Percentiles rank a stretch among this genome's conserved stretches.
phyloP scores from a whole-genome alignment of 2,797 vertebrate genomes.

The Tragopan temminckii region DNA sequence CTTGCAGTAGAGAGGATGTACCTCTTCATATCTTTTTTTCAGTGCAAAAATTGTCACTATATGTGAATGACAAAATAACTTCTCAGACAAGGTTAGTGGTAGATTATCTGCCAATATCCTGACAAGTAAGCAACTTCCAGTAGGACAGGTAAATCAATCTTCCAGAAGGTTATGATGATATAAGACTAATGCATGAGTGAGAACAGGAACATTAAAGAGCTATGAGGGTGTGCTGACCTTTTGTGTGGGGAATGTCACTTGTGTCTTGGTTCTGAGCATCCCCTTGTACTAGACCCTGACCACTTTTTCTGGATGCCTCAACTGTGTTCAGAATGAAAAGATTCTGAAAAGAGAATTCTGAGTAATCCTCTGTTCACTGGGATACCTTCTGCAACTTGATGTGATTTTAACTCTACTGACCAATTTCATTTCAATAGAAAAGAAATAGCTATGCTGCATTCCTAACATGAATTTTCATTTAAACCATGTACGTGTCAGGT shows the following conservation, averaged over 20 bases:
- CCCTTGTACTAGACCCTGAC: neutral
- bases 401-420: neutral
- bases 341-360: neutral
- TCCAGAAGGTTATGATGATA: constrained; percentile 30
- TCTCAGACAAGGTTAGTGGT: constrained; percentile 44
- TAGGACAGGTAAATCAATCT: constrained; percentile 36
- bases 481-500: neutral
- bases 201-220: neutral
- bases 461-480: neutral
- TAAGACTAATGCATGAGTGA: neutral
- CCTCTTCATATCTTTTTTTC: neutral
- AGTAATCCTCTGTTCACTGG: neutral
- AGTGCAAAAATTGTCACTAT: neutral
- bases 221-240: neutral
- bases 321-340: neutral
- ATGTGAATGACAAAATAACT: constrained; percentile 4
- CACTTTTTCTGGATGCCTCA: neutral
- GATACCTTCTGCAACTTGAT: neutral
- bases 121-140: constrained; percentile 41
- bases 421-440: neutral
- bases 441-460: neutral
- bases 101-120: constrained; percentile 36
- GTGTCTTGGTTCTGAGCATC: neutral
- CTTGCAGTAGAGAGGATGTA: neutral
- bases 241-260: neutral